Evolutionary conservation across 2,888 invertebrate genomes (phyloP).

Genomic region (Hylaea fasciaria): DNA sequence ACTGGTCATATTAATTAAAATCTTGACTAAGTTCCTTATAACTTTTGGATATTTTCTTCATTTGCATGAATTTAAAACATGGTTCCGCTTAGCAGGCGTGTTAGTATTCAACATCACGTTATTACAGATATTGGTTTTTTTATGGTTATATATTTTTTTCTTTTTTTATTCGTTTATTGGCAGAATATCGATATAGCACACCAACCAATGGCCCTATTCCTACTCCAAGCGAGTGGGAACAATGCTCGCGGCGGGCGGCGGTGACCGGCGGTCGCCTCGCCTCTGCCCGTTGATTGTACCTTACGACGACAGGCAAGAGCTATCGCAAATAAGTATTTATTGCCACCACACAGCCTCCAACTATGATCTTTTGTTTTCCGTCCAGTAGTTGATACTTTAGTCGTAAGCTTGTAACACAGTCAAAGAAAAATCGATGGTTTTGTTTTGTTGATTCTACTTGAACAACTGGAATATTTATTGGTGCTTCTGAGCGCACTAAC

Average conservation of each 20-base stretch:
- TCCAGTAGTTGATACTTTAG: conserved; percentile 31
- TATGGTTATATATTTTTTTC: too few relatives aligned
- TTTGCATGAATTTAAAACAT: too few relatives aligned
- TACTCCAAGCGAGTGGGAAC: conserved; percentile 62
- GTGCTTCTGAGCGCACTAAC: too few relatives aligned
- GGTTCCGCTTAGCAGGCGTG: too few relatives aligned
- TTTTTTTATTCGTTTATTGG: too few relatives aligned
- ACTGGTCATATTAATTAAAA: too few relatives aligned
- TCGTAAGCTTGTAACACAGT: conserved; percentile 10
- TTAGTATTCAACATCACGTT: too few relatives aligned
- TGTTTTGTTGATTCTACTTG: not conserved
- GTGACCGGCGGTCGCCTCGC: conserved; percentile 61
- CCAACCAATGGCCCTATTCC: conserved; percentile 6
- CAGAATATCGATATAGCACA: conserved; percentile 26
- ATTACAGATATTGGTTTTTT: too few relatives aligned
- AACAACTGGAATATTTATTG: too few relatives aligned
- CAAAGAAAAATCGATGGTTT: conserved; percentile 3
- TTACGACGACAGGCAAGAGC: conserved; percentile 79
- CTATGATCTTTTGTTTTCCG: conserved; percentile 47
- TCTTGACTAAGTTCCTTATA: too few relatives aligned
- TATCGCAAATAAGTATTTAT: conserved; percentile 82
- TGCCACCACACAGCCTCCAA: conserved; percentile 66
- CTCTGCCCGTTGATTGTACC: conserved; percentile 78
- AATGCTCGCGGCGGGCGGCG: conserved; percentile 64
- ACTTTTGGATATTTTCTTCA: too few relatives aligned